Evolutionary conservation across 2,797 vertebrate species (phyloP).

Genomic region (Lepilemur ruficaudatus): DNA sequence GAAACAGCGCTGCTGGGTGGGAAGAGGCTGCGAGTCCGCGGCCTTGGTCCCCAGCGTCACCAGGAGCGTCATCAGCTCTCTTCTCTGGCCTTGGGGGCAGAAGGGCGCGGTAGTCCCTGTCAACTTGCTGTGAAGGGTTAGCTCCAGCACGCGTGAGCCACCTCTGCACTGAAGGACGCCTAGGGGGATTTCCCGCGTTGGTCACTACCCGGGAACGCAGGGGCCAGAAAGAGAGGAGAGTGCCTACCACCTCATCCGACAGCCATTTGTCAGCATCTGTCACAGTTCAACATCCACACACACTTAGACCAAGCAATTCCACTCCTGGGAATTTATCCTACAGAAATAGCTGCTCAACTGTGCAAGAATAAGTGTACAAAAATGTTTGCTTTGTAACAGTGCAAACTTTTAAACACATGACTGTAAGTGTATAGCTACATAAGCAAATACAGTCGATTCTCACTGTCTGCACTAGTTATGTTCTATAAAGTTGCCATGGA

Average conservation of each 20-base stretch:
- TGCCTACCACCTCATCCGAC: neutral
- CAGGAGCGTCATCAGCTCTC: too few species aligned
- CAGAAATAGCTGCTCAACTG: neutral
- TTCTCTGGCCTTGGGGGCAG: neutral
- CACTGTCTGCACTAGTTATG: neutral
- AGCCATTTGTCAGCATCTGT: neutral
- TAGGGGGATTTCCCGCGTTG: neutral
- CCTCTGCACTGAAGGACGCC: too few species aligned
- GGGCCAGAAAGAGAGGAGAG: neutral
- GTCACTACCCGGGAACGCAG: too few species aligned
- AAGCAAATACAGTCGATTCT: neutral
- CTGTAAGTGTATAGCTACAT: neutral
- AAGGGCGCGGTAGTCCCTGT: neutral
- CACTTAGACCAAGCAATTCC: neutral
- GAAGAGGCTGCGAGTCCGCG: neutral
- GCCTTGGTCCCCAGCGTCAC: fast-evolving
- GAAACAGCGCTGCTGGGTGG: neutral
- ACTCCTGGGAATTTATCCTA: neutral
- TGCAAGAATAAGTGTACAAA: neutral
- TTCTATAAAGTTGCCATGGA: neutral
- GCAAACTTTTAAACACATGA: neutral
- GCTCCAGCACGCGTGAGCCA: neutral
- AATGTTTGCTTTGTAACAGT: neutral
- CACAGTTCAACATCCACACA: neutral
- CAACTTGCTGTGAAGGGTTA: neutral